Evolutionary conservation across 2,797 vertebrate species (phyloP).

Genomic region (Enteromius anoplus): DNA sequence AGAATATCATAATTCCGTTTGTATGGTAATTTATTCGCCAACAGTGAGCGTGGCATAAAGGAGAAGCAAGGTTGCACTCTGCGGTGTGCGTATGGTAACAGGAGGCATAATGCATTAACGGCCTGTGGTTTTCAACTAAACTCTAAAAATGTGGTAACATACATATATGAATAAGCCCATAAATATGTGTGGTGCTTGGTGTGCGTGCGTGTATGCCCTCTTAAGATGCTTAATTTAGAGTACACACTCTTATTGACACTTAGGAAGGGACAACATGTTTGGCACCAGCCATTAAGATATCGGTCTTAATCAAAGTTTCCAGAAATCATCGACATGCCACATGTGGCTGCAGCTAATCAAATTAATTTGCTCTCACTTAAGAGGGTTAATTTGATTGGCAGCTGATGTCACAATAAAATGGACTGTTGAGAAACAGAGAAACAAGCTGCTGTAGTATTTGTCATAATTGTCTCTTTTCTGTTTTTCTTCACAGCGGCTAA

Average conservation of each 20-base stretch:
- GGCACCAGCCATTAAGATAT: constrained; percentile 41
- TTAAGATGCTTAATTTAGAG: constrained; percentile 8
- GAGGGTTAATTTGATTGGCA: constrained; percentile 64
- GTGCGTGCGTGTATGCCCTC: constrained; percentile 9
- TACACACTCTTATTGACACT: constrained; percentile 6
- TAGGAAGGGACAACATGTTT: constrained; percentile 9
- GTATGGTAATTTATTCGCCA: constrained; percentile 61
- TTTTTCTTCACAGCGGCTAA: constrained; percentile 70
- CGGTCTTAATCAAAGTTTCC: constrained; percentile 68
- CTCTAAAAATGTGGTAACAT: constrained; percentile 9
- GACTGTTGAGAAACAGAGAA: constrained; percentile 35
- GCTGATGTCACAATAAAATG: constrained; percentile 51
- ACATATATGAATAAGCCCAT: constrained; percentile 10
- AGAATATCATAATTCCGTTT: constrained; percentile 71
- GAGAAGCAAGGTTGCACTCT: neutral
- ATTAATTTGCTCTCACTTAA: constrained; percentile 70
- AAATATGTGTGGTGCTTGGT: constrained; percentile 13
- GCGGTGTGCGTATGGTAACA: neutral
- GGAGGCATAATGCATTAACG: constrained; percentile 14
- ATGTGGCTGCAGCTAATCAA: constrained; percentile 68
- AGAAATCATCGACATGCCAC: constrained; percentile 68
- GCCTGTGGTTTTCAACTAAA: constrained; percentile 29
- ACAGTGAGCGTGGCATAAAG: neutral
- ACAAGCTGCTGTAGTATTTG: constrained; percentile 36
- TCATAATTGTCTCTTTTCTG: constrained; percentile 46